These are phyloP conservation scores for Drepanosiphum platanoidis DNA, from an alignment of 2,888 invertebrate genomes.

Conservation along the genomic window DNA sequence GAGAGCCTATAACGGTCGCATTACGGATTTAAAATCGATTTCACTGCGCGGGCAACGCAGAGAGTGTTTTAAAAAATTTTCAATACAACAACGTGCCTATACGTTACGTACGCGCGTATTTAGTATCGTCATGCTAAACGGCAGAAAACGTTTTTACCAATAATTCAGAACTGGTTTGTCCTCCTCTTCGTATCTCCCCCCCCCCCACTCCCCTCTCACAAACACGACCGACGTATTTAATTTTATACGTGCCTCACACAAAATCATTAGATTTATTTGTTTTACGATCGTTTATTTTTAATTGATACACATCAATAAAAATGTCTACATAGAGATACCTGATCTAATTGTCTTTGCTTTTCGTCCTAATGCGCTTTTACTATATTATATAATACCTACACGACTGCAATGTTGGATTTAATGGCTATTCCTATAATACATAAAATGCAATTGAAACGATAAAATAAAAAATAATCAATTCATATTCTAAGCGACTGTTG, in stretches of 20 bases:
- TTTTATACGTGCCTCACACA: neutral
- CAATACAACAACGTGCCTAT: neutral
- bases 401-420: no score
- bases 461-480: neutral
- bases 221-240: neutral
- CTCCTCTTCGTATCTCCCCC: neutral
- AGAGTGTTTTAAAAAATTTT: slow-evolving; percentile 10
- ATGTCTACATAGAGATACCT: neutral
- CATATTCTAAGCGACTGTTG: neutral
- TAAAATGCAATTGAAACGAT: neutral
- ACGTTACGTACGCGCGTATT: no score
- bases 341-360: slow-evolving; percentile 17
- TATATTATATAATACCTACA: neutral
- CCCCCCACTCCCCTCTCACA: neutral
- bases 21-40: neutral
- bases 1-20: neutral
- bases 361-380: neutral
- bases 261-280: slow-evolving; percentile 28
- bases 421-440: no score
- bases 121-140: neutral
- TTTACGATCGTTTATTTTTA: slow-evolving; percentile 45
- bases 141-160: slow-evolving; percentile 28
- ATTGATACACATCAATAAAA: slow-evolving; percentile 46
- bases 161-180: slow-evolving; percentile 40
- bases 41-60: no score